Conservation (phyloP, 2,888 invertebrate species). For the Platycnemis pennipes region DNA sequence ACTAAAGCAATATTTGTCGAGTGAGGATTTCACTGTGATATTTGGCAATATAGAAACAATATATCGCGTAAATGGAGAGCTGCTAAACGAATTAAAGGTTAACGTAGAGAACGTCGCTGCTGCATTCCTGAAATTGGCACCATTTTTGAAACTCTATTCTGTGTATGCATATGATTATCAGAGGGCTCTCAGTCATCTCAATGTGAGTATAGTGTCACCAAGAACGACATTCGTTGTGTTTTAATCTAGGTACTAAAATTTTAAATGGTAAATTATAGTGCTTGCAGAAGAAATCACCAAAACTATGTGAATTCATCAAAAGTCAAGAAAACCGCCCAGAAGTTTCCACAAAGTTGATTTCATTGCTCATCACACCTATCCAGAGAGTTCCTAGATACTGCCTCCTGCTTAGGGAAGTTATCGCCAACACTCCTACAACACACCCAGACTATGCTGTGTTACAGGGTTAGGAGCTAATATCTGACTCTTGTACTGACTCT, state of each 20-base stretch:
- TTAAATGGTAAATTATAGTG: conserved; percentile 77
- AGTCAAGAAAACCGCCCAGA: conserved; percentile 86
- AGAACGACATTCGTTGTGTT: background rate
- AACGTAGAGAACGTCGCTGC: conserved; percentile 82
- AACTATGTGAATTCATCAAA: conserved; percentile 82
- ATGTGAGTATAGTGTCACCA: conserved; percentile 78
- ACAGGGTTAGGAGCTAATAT: conserved; percentile 79
- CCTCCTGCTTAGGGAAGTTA: conserved; percentile 85
- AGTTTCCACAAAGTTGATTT: conserved; percentile 85
- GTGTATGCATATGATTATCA: conserved; percentile 89
- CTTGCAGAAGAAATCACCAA: conserved; percentile 80
- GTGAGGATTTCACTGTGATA: conserved; percentile 80
- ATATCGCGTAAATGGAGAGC: conserved; percentile 83
- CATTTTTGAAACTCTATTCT: conserved; percentile 89
- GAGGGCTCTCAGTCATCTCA: conserved; percentile 82
- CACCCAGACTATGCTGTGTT: conserved; percentile 82
- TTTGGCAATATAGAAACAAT: conserved; percentile 85
- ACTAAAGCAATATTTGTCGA: conserved; percentile 80
- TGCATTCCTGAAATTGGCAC: conserved; percentile 87
- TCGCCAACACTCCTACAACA: conserved; percentile 82
- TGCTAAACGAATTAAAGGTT: conserved; percentile 81
- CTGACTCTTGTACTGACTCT: too few species aligned
- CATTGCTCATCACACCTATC: conserved; percentile 88
- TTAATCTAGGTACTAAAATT: conserved; percentile 53
- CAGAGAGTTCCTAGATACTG: conserved; percentile 90